Percentiles rank a stretch among this genome's conserved stretches.
Evolutionary conservation across 2,888 invertebrate species (phyloP).

Genomic region (Mythimna albipuncta): DNA sequence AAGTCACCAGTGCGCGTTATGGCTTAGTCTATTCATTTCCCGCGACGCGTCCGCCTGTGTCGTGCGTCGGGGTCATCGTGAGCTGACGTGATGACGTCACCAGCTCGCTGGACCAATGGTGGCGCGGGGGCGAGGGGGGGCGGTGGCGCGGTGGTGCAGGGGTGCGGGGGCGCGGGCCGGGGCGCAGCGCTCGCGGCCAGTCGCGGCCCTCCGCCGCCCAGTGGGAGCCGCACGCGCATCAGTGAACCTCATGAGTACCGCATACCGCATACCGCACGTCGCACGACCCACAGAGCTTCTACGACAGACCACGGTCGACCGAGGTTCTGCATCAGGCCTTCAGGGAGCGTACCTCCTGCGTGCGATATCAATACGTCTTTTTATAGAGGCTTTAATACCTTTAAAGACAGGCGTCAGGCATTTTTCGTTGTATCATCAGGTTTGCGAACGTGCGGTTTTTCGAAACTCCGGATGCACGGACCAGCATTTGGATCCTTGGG

Average conservation of each 20-base stretch:
- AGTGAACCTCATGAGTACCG: constrained; percentile 61
- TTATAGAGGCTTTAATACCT: constrained; percentile 4
- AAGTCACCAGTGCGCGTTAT: too few species aligned
- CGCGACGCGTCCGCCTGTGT: constrained; percentile 59
- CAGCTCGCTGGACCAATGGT: constrained; percentile 79
- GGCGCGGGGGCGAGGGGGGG: constrained; percentile 61
- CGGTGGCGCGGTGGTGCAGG: constrained; percentile 60
- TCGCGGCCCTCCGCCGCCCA: constrained; percentile 82
- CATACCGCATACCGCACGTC: constrained; percentile 78
- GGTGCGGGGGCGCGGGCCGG: constrained; percentile 66
- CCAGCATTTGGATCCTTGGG: constrained; percentile 63
- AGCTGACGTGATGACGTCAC: constrained; percentile 86
- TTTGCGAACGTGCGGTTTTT: constrained; percentile 75
- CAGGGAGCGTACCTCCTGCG: constrained; percentile 41
- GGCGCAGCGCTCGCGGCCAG: constrained; percentile 76
- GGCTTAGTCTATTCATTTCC: constrained; percentile 9
- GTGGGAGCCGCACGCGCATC: constrained; percentile 77
- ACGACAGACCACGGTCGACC: constrained; percentile 61
- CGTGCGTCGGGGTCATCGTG: constrained; percentile 70
- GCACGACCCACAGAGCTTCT: constrained; percentile 64
- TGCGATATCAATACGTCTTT: constrained; percentile 40
- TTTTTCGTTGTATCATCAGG: constrained; percentile 65
- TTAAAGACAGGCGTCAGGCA: constrained; percentile 20
- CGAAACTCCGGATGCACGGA: constrained; percentile 67
- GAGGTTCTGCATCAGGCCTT: constrained; percentile 40